Base-by-base conservation (phyloP, 2,113 vertebrate species). In the Brachyhypopomus occidentalis region DNA sequence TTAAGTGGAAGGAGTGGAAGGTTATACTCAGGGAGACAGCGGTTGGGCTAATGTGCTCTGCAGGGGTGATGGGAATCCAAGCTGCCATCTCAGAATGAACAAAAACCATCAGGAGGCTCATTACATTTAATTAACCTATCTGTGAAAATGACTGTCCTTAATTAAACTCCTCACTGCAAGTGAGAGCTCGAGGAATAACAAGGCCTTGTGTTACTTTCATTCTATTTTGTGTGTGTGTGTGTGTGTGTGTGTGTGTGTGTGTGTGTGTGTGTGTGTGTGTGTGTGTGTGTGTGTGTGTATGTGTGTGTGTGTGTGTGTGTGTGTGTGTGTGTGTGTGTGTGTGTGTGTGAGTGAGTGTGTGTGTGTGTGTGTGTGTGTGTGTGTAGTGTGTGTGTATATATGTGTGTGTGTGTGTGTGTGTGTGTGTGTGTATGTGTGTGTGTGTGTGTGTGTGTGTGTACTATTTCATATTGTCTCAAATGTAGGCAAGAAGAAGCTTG, bases 81-180 rank as follows among this genome's bases (percentile, higher is more conserved):
- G 38, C 5, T 59, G 64, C 22, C 23, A 16, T 27, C 62, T 82
- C n/a, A 36, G 12, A 75, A 59, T 62, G 64, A 70, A 75, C 71
- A 55, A 70, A 25, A 41, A 7, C 36, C 64, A 79, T 78, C 85
- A 81, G 79, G n/a, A 75, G 36, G 77, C 79, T 86, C 71, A 75
- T 86, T 86, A 84, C 48, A 62, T 79, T 69, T 67, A 72, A 84
- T 84, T 81, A 84, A 86, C 82, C 79, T 79, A 67, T 78, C 82
- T 84, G 76, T 72, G 79, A 84, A 84, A 80, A 82, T 60, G 34
- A 69, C 78, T 55, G 74, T 25, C 55, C 56, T 58, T 80, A 83
- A 86, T 77, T 83, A 70, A 23, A 86, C 55, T 9, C 17, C 72
- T 75, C 27, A 25, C 16, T 25, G 71, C 45, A 45, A 38, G 66